These are phyloP conservation scores for Zoanthus sansibaricus DNA, from an alignment of 92 coral and sea anemone species.

Conservation along the genomic window DNA sequence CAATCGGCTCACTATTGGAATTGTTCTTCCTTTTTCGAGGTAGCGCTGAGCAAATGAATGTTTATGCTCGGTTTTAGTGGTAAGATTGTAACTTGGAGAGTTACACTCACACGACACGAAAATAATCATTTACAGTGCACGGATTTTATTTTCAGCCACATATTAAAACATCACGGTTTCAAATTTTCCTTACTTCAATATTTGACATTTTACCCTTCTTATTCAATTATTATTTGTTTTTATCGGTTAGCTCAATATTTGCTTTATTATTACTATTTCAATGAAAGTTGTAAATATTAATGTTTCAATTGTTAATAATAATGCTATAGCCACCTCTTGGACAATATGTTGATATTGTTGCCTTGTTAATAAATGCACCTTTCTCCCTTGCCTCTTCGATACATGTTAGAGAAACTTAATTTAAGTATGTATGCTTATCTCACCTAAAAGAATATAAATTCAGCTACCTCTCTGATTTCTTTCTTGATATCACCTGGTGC, in stretches of 20 bases:
- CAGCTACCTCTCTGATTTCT: slow-evolving; percentile 14
- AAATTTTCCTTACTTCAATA: slow-evolving; percentile 14
- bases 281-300: slow-evolving; percentile 1
- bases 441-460: slow-evolving; percentile 4
- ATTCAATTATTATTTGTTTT: slow-evolving; percentile 1
- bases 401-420: slow-evolving; percentile 4
- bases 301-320: neutral
- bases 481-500: slow-evolving; percentile 15
- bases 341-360: slow-evolving; percentile 37
- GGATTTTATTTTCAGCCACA: slow-evolving; percentile 15
- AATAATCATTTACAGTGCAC: slow-evolving; percentile 5
- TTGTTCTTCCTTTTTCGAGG: slow-evolving; percentile 2
- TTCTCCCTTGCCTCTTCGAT: slow-evolving; percentile 7
- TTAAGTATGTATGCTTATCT: neutral
- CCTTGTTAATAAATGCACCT: slow-evolving; percentile 14
- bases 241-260: slow-evolving; percentile 11
- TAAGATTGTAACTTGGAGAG: neutral
- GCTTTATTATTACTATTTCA: slow-evolving; percentile 2
- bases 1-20: slow-evolving; percentile 10
- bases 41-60: slow-evolving; percentile 24
- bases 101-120: neutral
- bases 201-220: slow-evolving; percentile 8
- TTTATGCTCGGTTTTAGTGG: slow-evolving; percentile 9
- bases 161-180: slow-evolving; percentile 4
- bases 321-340: slow-evolving; percentile 19